Percentiles rank a stretch among this genome's conserved stretches.
Conservation (phyloP, 2,888 invertebrate species). For the Serripes groenlandicus region DNA sequence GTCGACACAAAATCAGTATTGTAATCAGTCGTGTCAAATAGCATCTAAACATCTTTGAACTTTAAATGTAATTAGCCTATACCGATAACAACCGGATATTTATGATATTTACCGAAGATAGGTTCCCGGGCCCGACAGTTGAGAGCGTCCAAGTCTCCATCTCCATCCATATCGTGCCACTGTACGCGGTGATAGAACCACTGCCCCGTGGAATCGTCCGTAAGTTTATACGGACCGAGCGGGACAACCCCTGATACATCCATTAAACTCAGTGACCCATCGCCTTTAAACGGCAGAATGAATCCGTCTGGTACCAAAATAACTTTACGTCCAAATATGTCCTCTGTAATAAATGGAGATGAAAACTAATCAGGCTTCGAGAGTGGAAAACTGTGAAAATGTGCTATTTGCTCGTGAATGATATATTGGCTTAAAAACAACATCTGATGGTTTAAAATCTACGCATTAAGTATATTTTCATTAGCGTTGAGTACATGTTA, state of each 20-base stretch:
- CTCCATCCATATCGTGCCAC: slow-evolving; percentile 78
- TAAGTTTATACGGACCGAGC: slow-evolving; percentile 61
- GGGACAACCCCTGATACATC: slow-evolving; percentile 55
- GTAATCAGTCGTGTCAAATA: too few relatives aligned
- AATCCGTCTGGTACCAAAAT: slow-evolving; percentile 74
- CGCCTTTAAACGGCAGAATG: slow-evolving; percentile 72
- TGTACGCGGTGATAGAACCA: slow-evolving; percentile 77
- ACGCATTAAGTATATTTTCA: too few relatives aligned
- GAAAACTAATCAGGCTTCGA: background rate
- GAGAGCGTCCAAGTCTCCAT: slow-evolving; percentile 73
- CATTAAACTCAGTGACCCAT: slow-evolving; percentile 67
- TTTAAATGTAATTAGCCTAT: too few relatives aligned
- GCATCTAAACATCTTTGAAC: too few relatives aligned
- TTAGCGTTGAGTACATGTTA: too few relatives aligned
- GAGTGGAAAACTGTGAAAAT: too few relatives aligned
- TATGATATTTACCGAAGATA: slow-evolving; percentile 40
- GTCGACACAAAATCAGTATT: too few relatives aligned
- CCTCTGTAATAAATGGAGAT: slow-evolving; percentile 47
- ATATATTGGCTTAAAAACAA: too few relatives aligned
- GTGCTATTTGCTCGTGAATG: too few relatives aligned
- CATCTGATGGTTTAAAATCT: too few relatives aligned
- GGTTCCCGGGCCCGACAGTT: slow-evolving; percentile 74
- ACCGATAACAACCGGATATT: too few relatives aligned
- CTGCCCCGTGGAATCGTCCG: slow-evolving; percentile 54
- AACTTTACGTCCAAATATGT: slow-evolving; percentile 65